These are phyloP conservation scores for Drosophila pegasa DNA, from an alignment of 2,888 invertebrate genomes.

Conservation along the genomic window DNA sequence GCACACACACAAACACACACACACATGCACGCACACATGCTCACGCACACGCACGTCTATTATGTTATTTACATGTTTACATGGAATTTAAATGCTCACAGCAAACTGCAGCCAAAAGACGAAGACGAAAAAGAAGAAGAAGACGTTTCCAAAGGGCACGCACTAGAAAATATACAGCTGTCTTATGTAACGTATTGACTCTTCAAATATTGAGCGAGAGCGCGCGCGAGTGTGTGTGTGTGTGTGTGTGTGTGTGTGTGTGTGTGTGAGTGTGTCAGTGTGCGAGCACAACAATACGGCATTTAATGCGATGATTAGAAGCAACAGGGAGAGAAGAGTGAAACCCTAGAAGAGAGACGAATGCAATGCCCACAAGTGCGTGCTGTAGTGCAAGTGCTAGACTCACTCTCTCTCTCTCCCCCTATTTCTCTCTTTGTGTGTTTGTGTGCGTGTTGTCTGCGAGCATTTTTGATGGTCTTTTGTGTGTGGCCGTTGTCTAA, in stretches of 20 bases:
- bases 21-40: conserved; percentile 2
- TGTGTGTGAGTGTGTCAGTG: conserved; percentile 13
- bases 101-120: conserved; percentile 5
- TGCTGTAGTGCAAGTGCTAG: conserved; percentile 46
- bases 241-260: neutral
- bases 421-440: neutral
- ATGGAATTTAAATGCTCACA: conserved; percentile 25
- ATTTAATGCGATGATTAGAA: conserved; percentile 23
- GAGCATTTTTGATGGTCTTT: conserved; percentile 34
- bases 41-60: neutral
- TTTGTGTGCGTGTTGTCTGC: conserved; percentile 18
- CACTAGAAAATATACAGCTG: conserved; percentile 45
- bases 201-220: conserved; percentile 36
- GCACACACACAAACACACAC: conserved; percentile 14
- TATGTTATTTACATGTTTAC: conserved; percentile 28
- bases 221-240: conserved; percentile 1
- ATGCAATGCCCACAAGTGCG: conserved; percentile 14
- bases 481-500: conserved; percentile 22
- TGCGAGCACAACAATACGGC: conserved; percentile 35
- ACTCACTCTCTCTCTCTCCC: neutral
- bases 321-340: conserved; percentile 14
- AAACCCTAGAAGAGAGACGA: conserved; percentile 9
- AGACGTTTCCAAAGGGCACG: conserved; percentile 49
- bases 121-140: conserved; percentile 19
- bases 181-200: conserved; percentile 57